These are phyloP conservation scores for Scortum barcoo DNA, from an alignment of 2,113 vertebrate genomes.

Conservation along the genomic window DNA sequence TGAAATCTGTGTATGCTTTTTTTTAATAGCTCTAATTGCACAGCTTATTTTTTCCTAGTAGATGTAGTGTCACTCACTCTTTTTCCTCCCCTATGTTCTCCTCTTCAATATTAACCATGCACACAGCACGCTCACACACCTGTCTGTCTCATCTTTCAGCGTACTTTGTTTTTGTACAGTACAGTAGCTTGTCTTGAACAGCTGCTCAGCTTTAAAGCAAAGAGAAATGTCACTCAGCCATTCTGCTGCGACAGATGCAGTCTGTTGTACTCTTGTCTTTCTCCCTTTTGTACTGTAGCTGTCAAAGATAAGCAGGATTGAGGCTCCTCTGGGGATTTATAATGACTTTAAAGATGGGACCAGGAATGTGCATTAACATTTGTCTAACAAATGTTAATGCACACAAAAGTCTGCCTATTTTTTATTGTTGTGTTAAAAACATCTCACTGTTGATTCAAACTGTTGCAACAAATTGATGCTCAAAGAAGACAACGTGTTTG, in stretches of 20 bases:
- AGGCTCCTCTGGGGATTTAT: not conserved
- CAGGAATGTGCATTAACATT: not conserved
- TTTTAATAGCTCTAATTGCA: not conserved
- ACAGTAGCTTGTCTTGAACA: not conserved
- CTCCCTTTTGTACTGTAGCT: not conserved
- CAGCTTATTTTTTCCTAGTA: not conserved
- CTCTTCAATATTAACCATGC: not conserved
- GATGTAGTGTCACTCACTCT: not conserved
- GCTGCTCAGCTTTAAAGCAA: slow-evolving; percentile 19
- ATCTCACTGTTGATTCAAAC: not conserved
- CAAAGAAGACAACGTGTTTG: not conserved
- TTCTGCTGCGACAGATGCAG: slow-evolving; percentile 3
- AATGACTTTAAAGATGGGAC: not conserved
- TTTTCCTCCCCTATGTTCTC: not conserved
- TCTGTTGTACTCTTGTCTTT: not conserved
- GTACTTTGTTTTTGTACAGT: not conserved
- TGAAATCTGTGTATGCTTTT: not conserved
- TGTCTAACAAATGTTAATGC: slow-evolving; percentile 6
- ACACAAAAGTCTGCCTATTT: too few relatives aligned
- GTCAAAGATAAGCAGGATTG: slow-evolving; percentile 8
- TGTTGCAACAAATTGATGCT: not conserved
- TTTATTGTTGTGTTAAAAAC: not conserved
- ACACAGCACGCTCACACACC: not conserved
- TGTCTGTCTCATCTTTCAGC: not conserved
- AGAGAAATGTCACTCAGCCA: not conserved